Evolutionary conservation across 1,140 invertebrate species (phyloP).

Genomic region (Pogonomyrmex barbatus): DNA sequence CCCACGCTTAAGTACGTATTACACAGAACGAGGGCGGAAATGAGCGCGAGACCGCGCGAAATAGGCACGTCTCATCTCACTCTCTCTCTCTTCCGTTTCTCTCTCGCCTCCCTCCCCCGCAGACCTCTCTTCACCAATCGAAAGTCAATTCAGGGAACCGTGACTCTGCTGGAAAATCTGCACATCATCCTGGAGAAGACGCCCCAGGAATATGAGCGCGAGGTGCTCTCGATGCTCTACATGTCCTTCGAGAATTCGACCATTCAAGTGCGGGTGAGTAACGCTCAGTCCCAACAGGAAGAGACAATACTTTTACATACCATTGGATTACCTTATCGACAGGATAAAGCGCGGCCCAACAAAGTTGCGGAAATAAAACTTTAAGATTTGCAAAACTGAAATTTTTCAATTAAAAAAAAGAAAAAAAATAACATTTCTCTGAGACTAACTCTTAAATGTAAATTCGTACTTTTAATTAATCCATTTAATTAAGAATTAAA

Average conservation of each 20-base stretch:
- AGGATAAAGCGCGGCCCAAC: neutral
- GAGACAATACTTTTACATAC: neutral
- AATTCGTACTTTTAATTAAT: neutral
- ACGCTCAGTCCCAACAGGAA: neutral
- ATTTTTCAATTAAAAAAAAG: neutral
- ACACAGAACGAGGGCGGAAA: slow-evolving; percentile 30
- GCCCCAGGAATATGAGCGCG: slow-evolving; percentile 91
- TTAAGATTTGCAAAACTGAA: neutral
- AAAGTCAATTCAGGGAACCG: slow-evolving; percentile 96
- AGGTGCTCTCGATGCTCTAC: slow-evolving; percentile 96
- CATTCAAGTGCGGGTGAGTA: slow-evolving; percentile 95
- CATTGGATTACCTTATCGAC: no score
- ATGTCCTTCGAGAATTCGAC: slow-evolving; percentile 95
- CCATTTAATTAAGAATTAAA: no score
- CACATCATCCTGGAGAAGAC: slow-evolving; percentile 96
- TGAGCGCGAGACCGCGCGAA: slow-evolving; percentile 21
- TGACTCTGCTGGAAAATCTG: slow-evolving; percentile 96
- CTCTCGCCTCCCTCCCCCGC: slow-evolving; percentile 67
- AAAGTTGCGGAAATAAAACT: neutral
- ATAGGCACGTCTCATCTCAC: slow-evolving; percentile 28
- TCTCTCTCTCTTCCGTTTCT: neutral
- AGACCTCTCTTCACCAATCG: slow-evolving; percentile 92
- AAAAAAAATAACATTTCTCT: no score
- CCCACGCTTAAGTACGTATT: slow-evolving; percentile 91
- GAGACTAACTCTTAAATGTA: neutral